phyloP scores from a whole-genome alignment of 2,797 vertebrate species.

The Buphagus erythrorhynchus region DNA sequence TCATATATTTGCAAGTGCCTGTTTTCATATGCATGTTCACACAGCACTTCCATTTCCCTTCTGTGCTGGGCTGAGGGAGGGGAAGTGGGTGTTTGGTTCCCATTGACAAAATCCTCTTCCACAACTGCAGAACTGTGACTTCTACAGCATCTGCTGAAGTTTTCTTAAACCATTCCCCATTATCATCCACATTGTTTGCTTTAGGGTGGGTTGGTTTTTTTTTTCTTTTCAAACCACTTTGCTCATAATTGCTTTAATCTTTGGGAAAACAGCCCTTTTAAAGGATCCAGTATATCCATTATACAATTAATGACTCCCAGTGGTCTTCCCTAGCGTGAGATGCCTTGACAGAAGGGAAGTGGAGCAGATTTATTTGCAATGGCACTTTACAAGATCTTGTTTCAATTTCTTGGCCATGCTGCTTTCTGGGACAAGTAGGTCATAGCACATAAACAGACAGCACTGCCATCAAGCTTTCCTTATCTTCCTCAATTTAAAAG shows the following conservation, averaged over 20 bases:
- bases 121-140: background rate
- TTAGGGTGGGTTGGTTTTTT: background rate
- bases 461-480: background rate
- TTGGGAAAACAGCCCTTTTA: constrained; percentile 56
- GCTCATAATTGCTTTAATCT: constrained; percentile 61
- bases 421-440: constrained; percentile 50
- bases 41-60: background rate
- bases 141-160: background rate
- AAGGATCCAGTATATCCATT: constrained; percentile 46
- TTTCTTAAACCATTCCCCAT: background rate
- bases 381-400: constrained; percentile 60
- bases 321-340: constrained; percentile 55
- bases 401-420: constrained; percentile 60
- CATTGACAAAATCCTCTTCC: background rate
- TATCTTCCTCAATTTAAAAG: background rate
- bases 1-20: background rate
- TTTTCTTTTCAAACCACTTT: constrained; percentile 9
- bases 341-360: constrained; percentile 63
- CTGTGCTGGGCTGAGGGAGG: background rate
- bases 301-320: constrained; percentile 62
- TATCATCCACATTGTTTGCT: background rate
- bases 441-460: constrained; percentile 7
- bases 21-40: background rate
- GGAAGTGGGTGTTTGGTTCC: background rate
- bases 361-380: constrained; percentile 68